A percentile compares a stretch with the other conserved stretches of the same genome.
Evolutionary conservation across 2,113 vertebrate genomes (phyloP).

Genomic region (Pituophis catenifer): DNA sequence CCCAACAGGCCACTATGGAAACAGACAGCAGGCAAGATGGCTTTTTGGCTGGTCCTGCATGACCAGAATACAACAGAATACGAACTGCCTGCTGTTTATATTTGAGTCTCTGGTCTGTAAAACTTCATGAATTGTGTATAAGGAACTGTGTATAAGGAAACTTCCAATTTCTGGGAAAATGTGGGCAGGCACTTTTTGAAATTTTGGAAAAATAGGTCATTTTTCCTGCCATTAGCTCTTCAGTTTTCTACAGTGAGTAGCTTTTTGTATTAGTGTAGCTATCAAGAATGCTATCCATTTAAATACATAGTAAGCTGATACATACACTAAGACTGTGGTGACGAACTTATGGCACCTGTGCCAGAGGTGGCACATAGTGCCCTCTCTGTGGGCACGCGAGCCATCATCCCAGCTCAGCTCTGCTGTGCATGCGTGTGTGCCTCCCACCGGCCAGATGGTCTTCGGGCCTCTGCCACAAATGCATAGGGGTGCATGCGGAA

Average conservation of each 20-base stretch:
- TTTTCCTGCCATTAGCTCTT: neutral
- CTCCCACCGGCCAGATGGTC: too few species aligned
- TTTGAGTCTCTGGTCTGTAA: neutral
- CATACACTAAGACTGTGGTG: neutral
- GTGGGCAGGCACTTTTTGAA: neutral
- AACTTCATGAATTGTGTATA: neutral
- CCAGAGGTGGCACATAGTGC: too few species aligned
- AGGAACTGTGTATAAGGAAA: neutral
- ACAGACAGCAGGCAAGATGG: neutral
- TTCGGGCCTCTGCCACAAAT: too few species aligned
- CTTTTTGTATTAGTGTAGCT: neutral
- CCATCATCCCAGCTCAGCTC: too few species aligned
- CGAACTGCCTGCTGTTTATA: neutral
- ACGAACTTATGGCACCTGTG: too few species aligned
- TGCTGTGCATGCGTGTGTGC: too few species aligned
- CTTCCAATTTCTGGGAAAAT: neutral
- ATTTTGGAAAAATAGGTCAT: neutral
- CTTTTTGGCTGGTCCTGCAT: neutral
- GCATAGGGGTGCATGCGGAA: too few species aligned
- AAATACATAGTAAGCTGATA: neutral
- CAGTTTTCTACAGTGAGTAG: neutral
- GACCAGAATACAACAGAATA: neutral
- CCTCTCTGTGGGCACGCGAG: too few species aligned
- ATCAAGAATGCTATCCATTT: neutral
- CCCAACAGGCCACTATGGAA: neutral